These are phyloP conservation scores for Anadara kagoshimensis DNA, from an alignment of 1,140 invertebrate genomes.

Conservation along the genomic window DNA sequence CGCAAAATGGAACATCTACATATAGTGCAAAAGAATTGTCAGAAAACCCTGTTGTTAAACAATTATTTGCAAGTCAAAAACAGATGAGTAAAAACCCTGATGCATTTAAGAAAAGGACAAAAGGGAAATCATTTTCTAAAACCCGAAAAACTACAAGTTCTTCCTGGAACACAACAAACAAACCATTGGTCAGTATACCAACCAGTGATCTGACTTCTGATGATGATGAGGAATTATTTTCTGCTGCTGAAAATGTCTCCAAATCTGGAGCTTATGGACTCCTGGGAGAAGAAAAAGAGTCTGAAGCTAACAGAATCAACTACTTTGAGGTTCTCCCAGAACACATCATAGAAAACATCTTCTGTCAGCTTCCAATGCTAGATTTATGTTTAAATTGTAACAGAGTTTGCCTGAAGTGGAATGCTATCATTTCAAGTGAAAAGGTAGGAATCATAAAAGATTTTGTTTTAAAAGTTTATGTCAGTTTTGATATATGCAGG, in stretches of 20 bases:
- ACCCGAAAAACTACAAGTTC: neutral
- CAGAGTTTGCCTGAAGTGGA: conserved; percentile 58
- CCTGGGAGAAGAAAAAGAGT: conserved; percentile 25
- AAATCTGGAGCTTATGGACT: conserved; percentile 43
- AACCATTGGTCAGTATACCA: neutral
- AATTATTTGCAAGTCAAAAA: conserved; percentile 43
- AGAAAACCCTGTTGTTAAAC: conserved; percentile 30
- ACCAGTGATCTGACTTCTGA: conserved; percentile 21
- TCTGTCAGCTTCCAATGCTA: conserved; percentile 59
- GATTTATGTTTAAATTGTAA: conserved; percentile 60
- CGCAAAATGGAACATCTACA: neutral
- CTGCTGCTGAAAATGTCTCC: conserved; percentile 15
- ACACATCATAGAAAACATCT: conserved; percentile 59
- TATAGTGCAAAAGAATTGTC: neutral
- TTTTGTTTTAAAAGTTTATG: neutral
- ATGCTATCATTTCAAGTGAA: conserved; percentile 57
- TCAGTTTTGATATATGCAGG: no score
- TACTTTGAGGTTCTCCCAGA: conserved; percentile 55
- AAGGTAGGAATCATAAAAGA: conserved; percentile 55
- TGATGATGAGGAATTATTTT: conserved; percentile 30
- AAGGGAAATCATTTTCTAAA: neutral
- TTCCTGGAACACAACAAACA: neutral
- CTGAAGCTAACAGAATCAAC: conserved; percentile 24
- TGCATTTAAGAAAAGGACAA: neutral
- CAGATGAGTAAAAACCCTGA: conserved; percentile 4